These are phyloP conservation scores for Craniophora ligustri DNA, from an alignment of 2,888 invertebrate species.

Conservation along the genomic window DNA sequence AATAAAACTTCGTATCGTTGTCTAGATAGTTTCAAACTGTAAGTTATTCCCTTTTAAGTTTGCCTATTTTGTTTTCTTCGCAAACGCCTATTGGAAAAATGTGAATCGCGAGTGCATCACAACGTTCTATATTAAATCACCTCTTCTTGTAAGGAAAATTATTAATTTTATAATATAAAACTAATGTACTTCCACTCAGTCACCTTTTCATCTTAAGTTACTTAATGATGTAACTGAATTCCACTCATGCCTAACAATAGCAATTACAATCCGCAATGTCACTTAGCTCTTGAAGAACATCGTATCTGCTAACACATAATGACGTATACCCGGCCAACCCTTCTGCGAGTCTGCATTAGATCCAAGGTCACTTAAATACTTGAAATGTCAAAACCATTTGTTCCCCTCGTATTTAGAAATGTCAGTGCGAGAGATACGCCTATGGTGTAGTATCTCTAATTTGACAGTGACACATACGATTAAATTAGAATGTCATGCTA, in stretches of 20 bases:
- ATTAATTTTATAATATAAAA: not conserved
- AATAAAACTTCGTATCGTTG: conserved; percentile 73
- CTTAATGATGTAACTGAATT: conserved; percentile 17
- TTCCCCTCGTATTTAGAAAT: conserved; percentile 85
- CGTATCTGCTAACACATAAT: conserved; percentile 62
- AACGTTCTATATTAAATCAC: conserved; percentile 10
- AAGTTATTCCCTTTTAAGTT: conserved; percentile 70
- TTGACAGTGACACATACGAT: conserved; percentile 86
- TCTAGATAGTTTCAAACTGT: conserved; percentile 79
- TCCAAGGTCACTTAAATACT: conserved; percentile 82
- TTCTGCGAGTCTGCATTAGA: conserved; percentile 72
- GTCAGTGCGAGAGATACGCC: conserved; percentile 83
- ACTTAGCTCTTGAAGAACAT: conserved; percentile 63
- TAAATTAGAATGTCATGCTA: conserved; percentile 82
- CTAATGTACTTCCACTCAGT: conserved; percentile 6
- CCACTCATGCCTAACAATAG: conserved; percentile 42
- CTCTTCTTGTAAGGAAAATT: not conserved
- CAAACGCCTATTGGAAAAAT: conserved; percentile 62
- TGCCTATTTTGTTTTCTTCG: conserved; percentile 63
- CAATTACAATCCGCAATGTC: conserved; percentile 66
- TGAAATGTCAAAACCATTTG: conserved; percentile 85
- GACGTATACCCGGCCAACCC: conserved; percentile 69
- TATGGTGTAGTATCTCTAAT: conserved; percentile 85
- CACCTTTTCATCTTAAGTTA: conserved; percentile 30
- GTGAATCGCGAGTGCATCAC: conserved; percentile 57